Conservation (phyloP, 2,797 vertebrate species). For the Cygnus olor region DNA sequence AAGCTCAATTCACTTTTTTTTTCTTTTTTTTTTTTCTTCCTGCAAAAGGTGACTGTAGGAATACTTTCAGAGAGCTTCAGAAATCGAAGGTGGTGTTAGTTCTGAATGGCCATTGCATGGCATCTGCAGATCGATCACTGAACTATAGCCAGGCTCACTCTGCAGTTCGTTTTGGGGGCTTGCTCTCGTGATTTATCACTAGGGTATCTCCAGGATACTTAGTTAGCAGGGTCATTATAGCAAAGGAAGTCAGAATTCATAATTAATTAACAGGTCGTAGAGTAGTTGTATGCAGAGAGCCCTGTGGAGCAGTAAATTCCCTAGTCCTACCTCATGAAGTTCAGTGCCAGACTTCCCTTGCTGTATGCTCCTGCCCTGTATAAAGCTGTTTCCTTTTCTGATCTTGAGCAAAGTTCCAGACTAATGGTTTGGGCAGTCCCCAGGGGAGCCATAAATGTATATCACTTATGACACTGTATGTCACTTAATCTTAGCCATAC, state of each 20-base stretch:
- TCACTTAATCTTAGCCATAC: background rate
- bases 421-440: conserved; percentile 16
- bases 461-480: conserved; percentile 41
- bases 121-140: background rate
- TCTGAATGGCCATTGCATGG: background rate
- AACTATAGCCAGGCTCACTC: background rate
- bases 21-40: background rate
- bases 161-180: background rate
- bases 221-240: conserved; percentile 64
- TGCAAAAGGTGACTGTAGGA: background rate
- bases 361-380: background rate
- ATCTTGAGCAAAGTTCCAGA: conserved; percentile 53
- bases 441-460: background rate
- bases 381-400: conserved; percentile 51
- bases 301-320: conserved; percentile 66
- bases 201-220: conserved; percentile 54
- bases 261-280: conserved; percentile 73
- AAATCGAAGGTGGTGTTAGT: background rate
- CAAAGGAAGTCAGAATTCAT: conserved; percentile 67
- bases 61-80: background rate
- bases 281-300: conserved; percentile 51
- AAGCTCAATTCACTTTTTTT: background rate
- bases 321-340: conserved; percentile 60
- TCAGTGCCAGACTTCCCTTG: conserved; percentile 29
- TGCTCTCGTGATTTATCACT: conserved; percentile 60